Evolutionary conservation across 2,113 vertebrate species (phyloP).

Genomic region (Thamnophis sirtalis): DNA sequence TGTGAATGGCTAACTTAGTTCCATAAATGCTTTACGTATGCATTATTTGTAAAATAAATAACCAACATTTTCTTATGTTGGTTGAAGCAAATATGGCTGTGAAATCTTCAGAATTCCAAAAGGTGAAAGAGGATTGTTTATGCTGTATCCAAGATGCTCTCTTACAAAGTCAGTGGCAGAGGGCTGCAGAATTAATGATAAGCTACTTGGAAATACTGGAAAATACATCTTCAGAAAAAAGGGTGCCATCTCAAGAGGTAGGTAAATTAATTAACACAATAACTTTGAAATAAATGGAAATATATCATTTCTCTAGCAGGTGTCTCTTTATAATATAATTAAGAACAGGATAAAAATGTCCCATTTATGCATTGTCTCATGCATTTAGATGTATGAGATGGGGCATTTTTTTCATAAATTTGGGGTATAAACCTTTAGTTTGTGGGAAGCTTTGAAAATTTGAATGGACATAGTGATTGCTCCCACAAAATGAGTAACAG

Average conservation of each 20-base stretch:
- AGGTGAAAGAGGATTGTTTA: conserved; percentile 72
- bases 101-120: conserved; percentile 68
- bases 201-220: conserved; percentile 79
- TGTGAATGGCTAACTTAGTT: background rate
- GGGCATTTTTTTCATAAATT: background rate
- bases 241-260: conserved; percentile 70
- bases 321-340: background rate
- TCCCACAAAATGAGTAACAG: background rate
- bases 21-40: background rate
- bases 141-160: conserved; percentile 77
- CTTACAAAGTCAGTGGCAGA: conserved; percentile 82
- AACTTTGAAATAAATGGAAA: background rate
- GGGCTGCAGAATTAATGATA: conserved; percentile 77
- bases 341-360: background rate
- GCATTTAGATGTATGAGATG: background rate
- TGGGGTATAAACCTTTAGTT: background rate
- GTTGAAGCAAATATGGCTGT: conserved; percentile 45
- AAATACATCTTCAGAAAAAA: conserved; percentile 39
- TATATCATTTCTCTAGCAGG: background rate
- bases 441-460: background rate
- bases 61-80: background rate
- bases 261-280: background rate
- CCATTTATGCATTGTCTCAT: background rate
- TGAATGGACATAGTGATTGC: background rate
- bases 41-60: background rate